Percentiles rank a stretch among this genome's conserved stretches.
Conservation (phyloP, 2,113 vertebrate species). For the Glaucidium brasilianum region DNA sequence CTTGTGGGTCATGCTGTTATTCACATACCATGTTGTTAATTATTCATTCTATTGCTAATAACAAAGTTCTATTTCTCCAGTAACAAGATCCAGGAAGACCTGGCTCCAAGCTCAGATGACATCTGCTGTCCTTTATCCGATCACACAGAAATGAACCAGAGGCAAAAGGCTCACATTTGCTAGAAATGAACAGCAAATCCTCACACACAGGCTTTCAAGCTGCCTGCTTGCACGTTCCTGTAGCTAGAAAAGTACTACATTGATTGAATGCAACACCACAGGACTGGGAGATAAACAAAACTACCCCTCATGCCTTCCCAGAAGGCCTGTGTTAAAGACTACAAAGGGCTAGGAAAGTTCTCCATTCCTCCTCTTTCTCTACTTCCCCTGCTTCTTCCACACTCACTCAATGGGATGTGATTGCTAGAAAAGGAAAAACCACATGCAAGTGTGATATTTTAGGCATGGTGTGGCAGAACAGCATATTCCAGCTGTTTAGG, state of each 20-base stretch:
- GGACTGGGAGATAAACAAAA: background rate
- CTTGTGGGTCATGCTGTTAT: background rate
- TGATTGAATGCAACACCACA: background rate
- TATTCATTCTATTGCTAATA: constrained; percentile 51
- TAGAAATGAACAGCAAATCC: constrained; percentile 19
- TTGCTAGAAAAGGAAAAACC: background rate
- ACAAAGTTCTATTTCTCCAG: constrained; percentile 38
- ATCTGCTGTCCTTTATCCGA: constrained; percentile 26
- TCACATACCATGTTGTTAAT: background rate
- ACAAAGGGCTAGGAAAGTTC: background rate
- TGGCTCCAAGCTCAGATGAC: constrained; percentile 46
- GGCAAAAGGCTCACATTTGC: background rate
- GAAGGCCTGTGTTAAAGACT: background rate
- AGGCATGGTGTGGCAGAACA: background rate
- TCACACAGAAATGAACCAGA: background rate
- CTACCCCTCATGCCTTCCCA: background rate
- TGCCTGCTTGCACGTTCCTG: background rate
- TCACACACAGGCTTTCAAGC: background rate
- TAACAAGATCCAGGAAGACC: constrained; percentile 35
- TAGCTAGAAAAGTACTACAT: background rate
- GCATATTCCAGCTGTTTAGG: background rate
- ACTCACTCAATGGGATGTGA: background rate
- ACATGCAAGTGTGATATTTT: background rate
- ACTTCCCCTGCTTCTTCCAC: background rate
- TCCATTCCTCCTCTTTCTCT: background rate